These are phyloP conservation scores for Parazoanthus swiftii DNA, from an alignment of 92 coral and sea anemone species.

Conservation along the genomic window DNA sequence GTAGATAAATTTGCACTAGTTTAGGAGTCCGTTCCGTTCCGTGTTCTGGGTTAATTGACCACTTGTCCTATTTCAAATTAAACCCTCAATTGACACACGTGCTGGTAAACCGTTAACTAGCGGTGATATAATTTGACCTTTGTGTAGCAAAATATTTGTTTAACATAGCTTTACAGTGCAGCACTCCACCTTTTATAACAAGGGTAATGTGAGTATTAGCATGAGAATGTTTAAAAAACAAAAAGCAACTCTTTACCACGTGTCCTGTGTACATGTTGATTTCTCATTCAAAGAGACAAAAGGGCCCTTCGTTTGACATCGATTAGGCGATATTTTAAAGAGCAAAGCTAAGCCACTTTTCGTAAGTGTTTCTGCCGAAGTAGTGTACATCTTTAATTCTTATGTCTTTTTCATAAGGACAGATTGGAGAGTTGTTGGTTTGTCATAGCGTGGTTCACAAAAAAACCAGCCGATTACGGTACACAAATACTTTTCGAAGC, in stretches of 20 bases:
- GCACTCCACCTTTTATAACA: slow-evolving; percentile 27
- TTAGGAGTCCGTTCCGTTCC: background rate
- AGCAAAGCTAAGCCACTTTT: background rate
- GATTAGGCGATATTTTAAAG: slow-evolving; percentile 27
- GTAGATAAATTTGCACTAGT: background rate
- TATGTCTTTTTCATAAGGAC: background rate
- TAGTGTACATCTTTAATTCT: background rate
- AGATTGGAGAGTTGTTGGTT: background rate
- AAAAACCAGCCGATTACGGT: background rate
- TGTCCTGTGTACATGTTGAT: slow-evolving; percentile 37
- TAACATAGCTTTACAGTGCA: slow-evolving; percentile 38
- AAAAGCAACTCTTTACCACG: slow-evolving; percentile 26
- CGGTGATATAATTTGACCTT: slow-evolving; percentile 39
- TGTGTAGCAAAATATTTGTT: slow-evolving; percentile 35
- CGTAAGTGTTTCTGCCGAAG: background rate
- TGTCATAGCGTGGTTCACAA: background rate
- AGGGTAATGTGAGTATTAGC: slow-evolving; percentile 14
- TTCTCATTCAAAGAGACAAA: slow-evolving; percentile 32
- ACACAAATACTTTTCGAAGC: background rate
- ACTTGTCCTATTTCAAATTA: background rate
- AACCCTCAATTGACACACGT: slow-evolving; percentile 9
- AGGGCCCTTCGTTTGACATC: slow-evolving; percentile 7
- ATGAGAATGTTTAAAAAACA: slow-evolving; percentile 28
- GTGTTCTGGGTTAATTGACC: background rate
- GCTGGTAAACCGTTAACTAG: slow-evolving; percentile 25